Base-by-base conservation (phyloP, 2,888 invertebrate genomes). In the Metalampra italica region DNA sequence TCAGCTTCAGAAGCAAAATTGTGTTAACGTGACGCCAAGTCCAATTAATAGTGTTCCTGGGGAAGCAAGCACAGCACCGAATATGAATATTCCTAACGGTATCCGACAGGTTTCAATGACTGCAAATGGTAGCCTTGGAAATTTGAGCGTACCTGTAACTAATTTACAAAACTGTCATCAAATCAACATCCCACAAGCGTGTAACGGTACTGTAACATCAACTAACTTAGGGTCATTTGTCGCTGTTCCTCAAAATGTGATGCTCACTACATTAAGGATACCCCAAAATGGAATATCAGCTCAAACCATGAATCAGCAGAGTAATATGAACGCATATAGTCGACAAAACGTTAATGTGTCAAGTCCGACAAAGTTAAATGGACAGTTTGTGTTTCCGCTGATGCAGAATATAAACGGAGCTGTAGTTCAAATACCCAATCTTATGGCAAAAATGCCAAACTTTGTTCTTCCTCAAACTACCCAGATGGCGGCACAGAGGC, bases 381-480 rank as follows among this genome's bases (percentile, higher is more conserved):
- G 84, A 53, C 91, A 75, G 70, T 91, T 91, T 66, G 91, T 92
- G 55, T 89, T 92, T 71, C 92, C 92, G 1, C 78, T 92, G 42
- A 77, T 92, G 73, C 92, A 92, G 60, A 92, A 92, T 79, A 80
- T 90, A 50, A 90, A 90, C 51, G 90, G 90, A 51, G 77, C 90
- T 41, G 86, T 92, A 52, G 91, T 92, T 57, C 92, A 92, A 81
- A 87, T 92, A 79, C 92, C 92, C 50, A 92, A 91, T 66, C 70
- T 92, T 50, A 84, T 92, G 78, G 83, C 92, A 5, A 90, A 91
- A 66, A 88, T 90, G 74, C 90, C 91, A 43, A 91, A 91, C 71
- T 90, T 80, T 56, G 81, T 90, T 48, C 78, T 90, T 57, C 89
- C 90, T 39, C 81, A 81, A 74, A 67, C 75, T 51, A 55, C 82